Evolutionary conservation across 2,888 invertebrate genomes (phyloP).

Genomic region (Nemurella pictetii): DNA sequence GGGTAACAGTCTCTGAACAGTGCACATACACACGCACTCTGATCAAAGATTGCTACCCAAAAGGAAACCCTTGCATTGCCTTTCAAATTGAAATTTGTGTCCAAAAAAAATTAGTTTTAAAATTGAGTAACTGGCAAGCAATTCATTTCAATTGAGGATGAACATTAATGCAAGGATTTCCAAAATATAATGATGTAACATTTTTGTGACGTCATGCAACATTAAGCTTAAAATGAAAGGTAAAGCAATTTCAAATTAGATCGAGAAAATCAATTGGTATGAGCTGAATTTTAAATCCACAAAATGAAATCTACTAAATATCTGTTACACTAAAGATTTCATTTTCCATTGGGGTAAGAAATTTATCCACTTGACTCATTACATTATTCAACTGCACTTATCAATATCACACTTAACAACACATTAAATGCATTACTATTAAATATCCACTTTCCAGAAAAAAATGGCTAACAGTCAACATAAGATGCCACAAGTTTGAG

Average conservation of each 20-base stretch:
- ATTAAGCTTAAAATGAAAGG: not conserved
- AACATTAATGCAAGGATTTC: not conserved
- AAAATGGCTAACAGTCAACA: no score
- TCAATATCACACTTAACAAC: no score
- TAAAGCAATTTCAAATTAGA: not conserved
- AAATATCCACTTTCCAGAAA: no score
- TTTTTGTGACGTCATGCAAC: not conserved
- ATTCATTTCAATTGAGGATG: not conserved
- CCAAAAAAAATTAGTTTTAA: not conserved
- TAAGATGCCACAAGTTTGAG: no score
- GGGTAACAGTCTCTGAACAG: not conserved
- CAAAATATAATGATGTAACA: not conserved
- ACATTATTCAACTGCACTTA: not conserved
- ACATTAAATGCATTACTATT: no score
- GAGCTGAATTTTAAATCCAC: not conserved
- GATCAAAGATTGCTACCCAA: not conserved
- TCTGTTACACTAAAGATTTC: not conserved
- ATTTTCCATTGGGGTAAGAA: not conserved
- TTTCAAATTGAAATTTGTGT: slow-evolving; percentile 51
- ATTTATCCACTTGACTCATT: not conserved
- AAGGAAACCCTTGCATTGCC: slow-evolving; percentile 47
- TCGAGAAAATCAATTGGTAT: not conserved
- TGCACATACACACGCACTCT: not conserved
- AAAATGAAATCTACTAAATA: not conserved
- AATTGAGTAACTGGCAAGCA: not conserved